Evolutionary conservation across 2,888 invertebrate species (phyloP).

Genomic region (Prostheceraeus crozeri): DNA sequence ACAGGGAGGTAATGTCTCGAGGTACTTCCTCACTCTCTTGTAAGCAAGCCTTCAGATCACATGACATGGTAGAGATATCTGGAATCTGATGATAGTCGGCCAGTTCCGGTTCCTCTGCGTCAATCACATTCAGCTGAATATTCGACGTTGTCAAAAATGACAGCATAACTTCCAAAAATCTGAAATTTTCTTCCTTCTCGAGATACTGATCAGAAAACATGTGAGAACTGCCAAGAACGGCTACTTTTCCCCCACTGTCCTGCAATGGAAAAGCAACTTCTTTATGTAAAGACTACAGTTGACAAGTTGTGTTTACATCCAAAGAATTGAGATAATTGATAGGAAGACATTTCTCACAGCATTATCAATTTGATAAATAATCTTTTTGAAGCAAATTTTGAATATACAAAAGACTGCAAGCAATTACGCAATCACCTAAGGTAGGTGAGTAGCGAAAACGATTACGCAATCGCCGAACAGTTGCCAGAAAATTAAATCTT

Average conservation of each 20-base stretch:
- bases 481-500: too few relatives aligned
- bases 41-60: constrained; percentile 71
- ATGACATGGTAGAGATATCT: constrained; percentile 72
- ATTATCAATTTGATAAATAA: too few relatives aligned
- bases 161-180: constrained; percentile 68
- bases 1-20: constrained; percentile 67
- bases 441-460: too few relatives aligned
- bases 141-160: constrained; percentile 68
- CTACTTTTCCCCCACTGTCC: constrained; percentile 64
- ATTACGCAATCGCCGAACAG: too few relatives aligned
- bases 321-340: too few relatives aligned
- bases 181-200: constrained; percentile 81
- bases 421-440: too few relatives aligned
- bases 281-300: too few relatives aligned
- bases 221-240: constrained; percentile 81
- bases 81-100: constrained; percentile 85
- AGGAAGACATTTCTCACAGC: too few relatives aligned
- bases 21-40: constrained; percentile 66
- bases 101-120: constrained; percentile 88
- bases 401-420: too few relatives aligned
- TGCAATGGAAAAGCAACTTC: too few relatives aligned
- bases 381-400: too few relatives aligned
- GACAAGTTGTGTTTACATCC: too few relatives aligned
- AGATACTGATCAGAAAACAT: constrained; percentile 86
- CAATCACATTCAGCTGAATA: constrained; percentile 68